Percentiles rank a stretch among this genome's conserved stretches.
These are phyloP conservation scores for Conger conger DNA, from an alignment of 2,113 vertebrate species.

Conservation along the genomic window DNA sequence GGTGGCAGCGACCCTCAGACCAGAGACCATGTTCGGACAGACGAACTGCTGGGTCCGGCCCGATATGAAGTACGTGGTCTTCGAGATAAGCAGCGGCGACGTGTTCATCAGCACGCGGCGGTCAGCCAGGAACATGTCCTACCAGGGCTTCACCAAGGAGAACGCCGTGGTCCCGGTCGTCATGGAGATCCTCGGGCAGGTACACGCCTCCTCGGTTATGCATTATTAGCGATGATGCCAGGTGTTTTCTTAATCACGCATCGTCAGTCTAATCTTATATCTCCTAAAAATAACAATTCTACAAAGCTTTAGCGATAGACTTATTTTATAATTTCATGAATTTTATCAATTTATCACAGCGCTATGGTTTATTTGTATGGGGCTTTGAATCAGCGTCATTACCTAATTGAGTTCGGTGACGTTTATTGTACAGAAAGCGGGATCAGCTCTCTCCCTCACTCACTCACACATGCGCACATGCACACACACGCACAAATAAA, in stretches of 20 bases:
- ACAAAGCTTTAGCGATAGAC: too few relatives aligned
- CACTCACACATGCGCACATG: too few relatives aligned
- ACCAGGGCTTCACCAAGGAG: conserved; percentile 89
- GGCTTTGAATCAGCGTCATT: too few relatives aligned
- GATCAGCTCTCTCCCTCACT: not conserved
- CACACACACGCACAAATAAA: too few relatives aligned
- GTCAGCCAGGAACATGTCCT: conserved; percentile 94
- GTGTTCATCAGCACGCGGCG: conserved; percentile 86
- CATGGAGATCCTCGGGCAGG: conserved; percentile 92
- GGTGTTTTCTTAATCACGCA: not conserved
- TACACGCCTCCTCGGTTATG: conserved; percentile 43
- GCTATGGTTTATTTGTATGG: too few relatives aligned
- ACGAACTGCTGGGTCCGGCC: conserved; percentile 97
- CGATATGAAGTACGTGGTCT: conserved; percentile 92
- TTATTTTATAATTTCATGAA: too few relatives aligned
- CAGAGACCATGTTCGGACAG: conserved; percentile 98
- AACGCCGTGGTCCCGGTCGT: conserved; percentile 84
- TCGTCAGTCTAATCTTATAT: not conserved
- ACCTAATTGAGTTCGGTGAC: too few relatives aligned
- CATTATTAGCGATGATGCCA: not conserved
- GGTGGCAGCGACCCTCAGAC: conserved; percentile 92
- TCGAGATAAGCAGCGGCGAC: conserved; percentile 79
- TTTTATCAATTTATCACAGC: too few relatives aligned
- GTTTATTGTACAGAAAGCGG: not conserved
- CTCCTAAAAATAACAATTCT: not conserved